phyloP scores from a whole-genome alignment of 1,140 invertebrate genomes.

The Trichogramma pretiosum region DNA sequence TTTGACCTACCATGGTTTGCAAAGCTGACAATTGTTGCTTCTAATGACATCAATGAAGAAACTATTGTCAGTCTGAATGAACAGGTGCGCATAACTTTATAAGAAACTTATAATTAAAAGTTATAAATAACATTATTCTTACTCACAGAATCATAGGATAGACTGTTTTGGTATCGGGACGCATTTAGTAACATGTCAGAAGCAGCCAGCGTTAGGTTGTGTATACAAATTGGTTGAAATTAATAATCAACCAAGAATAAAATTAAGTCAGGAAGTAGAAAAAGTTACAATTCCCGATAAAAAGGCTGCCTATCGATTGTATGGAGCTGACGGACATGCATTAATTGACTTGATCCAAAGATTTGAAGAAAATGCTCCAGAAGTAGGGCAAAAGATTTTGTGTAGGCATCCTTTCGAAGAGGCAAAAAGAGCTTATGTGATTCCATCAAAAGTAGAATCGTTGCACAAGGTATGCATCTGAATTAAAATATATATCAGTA shows the following conservation, averaged over 20 bases:
- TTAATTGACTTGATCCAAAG: constrained; percentile 85
- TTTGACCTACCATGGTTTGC: constrained; percentile 83
- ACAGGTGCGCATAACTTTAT: constrained; percentile 54
- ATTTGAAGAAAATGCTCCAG: constrained; percentile 68
- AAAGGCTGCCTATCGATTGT: constrained; percentile 74
- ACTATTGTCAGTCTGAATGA: constrained; percentile 96
- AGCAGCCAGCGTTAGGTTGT: constrained; percentile 93
- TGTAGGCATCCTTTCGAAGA: constrained; percentile 96
- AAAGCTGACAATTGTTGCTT: constrained; percentile 85
- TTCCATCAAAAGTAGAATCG: constrained; percentile 71
- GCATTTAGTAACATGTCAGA: constrained; percentile 68
- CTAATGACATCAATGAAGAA: constrained; percentile 99
- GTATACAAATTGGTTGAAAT: constrained; percentile 98
- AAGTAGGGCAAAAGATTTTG: constrained; percentile 72
- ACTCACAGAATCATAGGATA: constrained; percentile 65
- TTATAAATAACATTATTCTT: too few species aligned
- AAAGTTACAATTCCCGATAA: constrained; percentile 96
- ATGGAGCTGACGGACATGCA: constrained; percentile 87
- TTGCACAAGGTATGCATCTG: constrained; percentile 63
- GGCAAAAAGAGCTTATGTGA: constrained; percentile 92
- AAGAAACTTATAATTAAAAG: too few species aligned
- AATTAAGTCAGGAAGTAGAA: constrained; percentile 93
- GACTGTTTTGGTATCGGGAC: constrained; percentile 97
- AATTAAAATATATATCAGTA: too few species aligned
- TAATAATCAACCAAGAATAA: constrained; percentile 85